Evolutionary conservation across 2,888 invertebrate species (phyloP), one percentile per base, ranked within the genome.

Genomic region (Campoletis raptor): DNA sequence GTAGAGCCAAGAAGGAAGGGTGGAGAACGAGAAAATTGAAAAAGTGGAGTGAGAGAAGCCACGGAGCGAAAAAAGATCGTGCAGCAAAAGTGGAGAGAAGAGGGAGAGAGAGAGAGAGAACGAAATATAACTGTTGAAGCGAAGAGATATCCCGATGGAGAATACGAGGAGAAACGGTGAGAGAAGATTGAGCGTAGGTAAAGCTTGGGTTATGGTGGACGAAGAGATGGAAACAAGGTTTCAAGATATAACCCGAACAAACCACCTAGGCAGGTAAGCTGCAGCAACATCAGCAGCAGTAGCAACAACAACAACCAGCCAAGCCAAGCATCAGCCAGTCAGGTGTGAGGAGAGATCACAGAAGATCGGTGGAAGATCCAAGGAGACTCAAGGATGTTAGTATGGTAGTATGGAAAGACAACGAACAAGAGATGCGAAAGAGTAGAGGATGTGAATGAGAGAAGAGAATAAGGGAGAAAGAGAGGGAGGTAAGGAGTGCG

Each of bases 261-360:
- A 90, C 92, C 87, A 90, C 88, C 92, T 90, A 91, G 89, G 81
- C 81, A 81, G 85, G 81, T 77, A 82, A 86, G 64, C 45, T 66
- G 82, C 54, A 76, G 48, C 61, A 74, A 76, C 74, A 83, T 73
- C 78, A 70, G 64, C 76, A 77, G 79, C 78, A 21, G 73, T 73
- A 85, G 61, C 78, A 86, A 66, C 80, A 85, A 82, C 79, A 85
- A 85, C 79, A 67, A 81, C 89, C 89, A 88, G 89, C 90, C 90
- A 87, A 89, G 86, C 86, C 87, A 86, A 77, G 84, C 80, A 79
- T 81, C 86, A 78, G 78, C 40, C 88, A 91, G 87, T 92, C 92
- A 92, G 92, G 92, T 92, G 92, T 91, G 92, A 92, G 92, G 89
- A 91, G 82, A 73, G 92, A 92, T 92, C 89, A 88, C 89, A 88